These are phyloP conservation scores for Zosterops hypoxanthus DNA, from an alignment of 2,113 vertebrate species.

Conservation along the genomic window DNA sequence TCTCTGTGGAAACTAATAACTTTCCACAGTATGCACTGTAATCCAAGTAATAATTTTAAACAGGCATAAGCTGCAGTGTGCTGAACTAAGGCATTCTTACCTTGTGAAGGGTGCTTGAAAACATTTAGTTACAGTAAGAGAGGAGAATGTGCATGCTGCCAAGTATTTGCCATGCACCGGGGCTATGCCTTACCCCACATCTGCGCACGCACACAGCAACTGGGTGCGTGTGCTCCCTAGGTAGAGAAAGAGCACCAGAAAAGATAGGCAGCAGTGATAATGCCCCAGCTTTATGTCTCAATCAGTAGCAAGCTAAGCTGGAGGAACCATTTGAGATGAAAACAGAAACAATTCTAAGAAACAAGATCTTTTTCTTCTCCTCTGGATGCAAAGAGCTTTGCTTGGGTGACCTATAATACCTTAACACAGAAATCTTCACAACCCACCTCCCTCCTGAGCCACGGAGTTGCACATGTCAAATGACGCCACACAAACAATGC, in stretches of 20 bases:
- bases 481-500: slow-evolving; percentile 59
- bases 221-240: background rate
- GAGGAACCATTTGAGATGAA: background rate
- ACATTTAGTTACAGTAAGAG: slow-evolving; percentile 29
- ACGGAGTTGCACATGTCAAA: slow-evolving; percentile 63
- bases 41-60: slow-evolving; percentile 62
- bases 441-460: slow-evolving; percentile 43
- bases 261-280: background rate
- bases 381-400: slow-evolving; percentile 15
- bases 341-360: background rate
- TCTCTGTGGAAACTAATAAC: slow-evolving; percentile 66
- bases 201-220: background rate
- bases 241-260: background rate
- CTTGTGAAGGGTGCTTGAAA: slow-evolving; percentile 8
- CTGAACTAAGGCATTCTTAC: slow-evolving; percentile 63
- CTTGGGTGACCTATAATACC: slow-evolving; percentile 33
- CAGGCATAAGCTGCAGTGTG: slow-evolving; percentile 45
- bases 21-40: slow-evolving; percentile 53
- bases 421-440: slow-evolving; percentile 34
- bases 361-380: background rate
- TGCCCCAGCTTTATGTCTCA: background rate
- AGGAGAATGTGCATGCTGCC: slow-evolving; percentile 12
- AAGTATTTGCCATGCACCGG: background rate
- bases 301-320: background rate
- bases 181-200: background rate